These are phyloP conservation scores for Endotricha flammealis DNA, from an alignment of 2,888 invertebrate genomes.

Conservation along the genomic window DNA sequence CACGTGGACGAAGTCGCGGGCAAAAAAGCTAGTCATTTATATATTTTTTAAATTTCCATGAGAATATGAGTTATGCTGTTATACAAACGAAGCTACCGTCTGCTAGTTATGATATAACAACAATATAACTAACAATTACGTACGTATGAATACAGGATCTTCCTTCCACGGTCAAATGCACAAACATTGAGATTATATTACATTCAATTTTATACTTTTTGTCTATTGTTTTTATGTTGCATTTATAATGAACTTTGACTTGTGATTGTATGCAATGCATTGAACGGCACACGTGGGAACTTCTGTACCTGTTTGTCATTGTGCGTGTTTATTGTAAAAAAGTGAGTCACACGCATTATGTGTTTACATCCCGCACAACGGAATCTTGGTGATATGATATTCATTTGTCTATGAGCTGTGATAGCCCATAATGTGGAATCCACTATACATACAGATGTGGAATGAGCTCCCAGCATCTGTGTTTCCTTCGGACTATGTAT, in stretches of 20 bases:
- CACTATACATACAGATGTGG: no score
- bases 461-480: no score
- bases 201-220: conserved; percentile 5
- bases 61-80: no score
- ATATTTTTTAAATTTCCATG: no score
- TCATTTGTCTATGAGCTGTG: no score
- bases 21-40: no score
- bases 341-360: conserved; percentile 27
- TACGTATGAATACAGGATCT: conserved; percentile 6
- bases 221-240: background rate
- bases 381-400: background rate
- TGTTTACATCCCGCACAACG: conserved; percentile 18
- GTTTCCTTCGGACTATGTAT: no score
- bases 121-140: background rate
- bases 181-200: background rate
- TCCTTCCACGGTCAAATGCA: conserved; percentile 7
- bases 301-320: conserved; percentile 15
- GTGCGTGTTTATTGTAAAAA: conserved; percentile 22
- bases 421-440: no score
- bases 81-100: no score
- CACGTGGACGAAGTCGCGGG: no score
- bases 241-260: conserved; percentile 5
- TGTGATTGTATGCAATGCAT: conserved; percentile 5
- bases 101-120: no score
- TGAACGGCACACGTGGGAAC: conserved; percentile 16